These are phyloP conservation scores for Gallinago jamesoni DNA, from an alignment of 2,113 vertebrate genomes.

Conservation along the genomic window DNA sequence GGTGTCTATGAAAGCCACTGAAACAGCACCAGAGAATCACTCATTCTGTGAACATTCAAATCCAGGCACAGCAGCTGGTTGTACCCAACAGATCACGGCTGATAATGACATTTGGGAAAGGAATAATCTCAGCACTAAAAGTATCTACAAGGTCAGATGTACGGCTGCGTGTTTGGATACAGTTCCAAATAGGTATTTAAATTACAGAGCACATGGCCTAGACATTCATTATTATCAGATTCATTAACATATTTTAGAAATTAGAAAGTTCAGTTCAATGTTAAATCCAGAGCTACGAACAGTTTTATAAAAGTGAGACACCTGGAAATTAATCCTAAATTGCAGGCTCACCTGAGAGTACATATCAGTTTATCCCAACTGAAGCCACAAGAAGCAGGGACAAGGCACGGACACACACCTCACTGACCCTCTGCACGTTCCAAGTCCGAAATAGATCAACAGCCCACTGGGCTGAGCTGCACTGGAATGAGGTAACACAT, in stretches of 20 bases:
- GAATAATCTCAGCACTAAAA: not conserved
- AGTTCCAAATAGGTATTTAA: not conserved
- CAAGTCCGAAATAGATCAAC: accelerated
- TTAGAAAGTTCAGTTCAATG: slow-evolving; percentile 2
- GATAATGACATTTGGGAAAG: not conserved
- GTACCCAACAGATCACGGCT: accelerated
- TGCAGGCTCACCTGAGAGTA: not conserved
- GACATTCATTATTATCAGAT: not conserved
- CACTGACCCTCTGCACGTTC: not conserved
- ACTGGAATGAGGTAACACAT: not conserved
- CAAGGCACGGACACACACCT: accelerated
- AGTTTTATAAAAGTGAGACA: not conserved
- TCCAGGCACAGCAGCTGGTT: not conserved
- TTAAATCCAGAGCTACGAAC: not conserved
- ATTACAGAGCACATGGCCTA: not conserved
- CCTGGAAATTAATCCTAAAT: not conserved
- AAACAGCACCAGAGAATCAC: not conserved
- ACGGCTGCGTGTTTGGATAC: not conserved
- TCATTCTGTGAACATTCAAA: accelerated
- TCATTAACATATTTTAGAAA: slow-evolving; percentile 29
- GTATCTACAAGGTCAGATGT: not conserved
- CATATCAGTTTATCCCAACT: accelerated
- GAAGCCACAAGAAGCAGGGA: not conserved
- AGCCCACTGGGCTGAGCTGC: not conserved
- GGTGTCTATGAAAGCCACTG: not conserved